These are phyloP conservation scores for Tenthredo amoena DNA, from an alignment of 2,888 invertebrate species.

Conservation along the genomic window DNA sequence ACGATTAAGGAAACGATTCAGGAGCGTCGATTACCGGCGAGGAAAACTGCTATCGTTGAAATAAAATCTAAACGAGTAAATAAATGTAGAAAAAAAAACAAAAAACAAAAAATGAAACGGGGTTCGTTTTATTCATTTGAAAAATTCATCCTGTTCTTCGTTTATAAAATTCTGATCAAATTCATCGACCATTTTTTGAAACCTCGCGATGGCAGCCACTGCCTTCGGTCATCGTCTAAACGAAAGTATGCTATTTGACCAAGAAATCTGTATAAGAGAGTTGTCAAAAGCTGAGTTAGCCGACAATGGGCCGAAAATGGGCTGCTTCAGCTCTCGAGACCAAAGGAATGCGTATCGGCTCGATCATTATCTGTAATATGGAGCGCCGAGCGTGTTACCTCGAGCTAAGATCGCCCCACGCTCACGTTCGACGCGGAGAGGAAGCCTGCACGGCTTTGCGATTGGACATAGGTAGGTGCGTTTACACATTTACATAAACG, in stretches of 20 bases:
- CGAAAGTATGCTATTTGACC: conserved; percentile 32
- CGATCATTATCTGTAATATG: conserved; percentile 54
- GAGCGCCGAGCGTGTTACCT: conserved; percentile 50
- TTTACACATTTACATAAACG: conserved; percentile 27
- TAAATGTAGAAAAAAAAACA: not conserved
- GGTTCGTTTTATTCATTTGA: not conserved
- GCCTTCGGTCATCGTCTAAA: not conserved
- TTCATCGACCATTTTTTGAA: not conserved
- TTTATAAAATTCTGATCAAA: too few relatives aligned
- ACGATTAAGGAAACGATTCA: conserved; percentile 43
- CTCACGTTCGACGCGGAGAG: not conserved
- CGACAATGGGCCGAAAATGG: conserved; percentile 51
- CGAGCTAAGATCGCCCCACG: conserved; percentile 15
- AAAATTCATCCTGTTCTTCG: not conserved
- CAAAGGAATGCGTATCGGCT: conserved; percentile 54
- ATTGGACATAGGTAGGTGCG: conserved; percentile 11
- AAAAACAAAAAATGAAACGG: not conserved
- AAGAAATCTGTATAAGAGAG: conserved; percentile 53
- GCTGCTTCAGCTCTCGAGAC: conserved; percentile 43
- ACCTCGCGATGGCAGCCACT: not conserved
- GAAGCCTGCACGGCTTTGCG: not conserved
- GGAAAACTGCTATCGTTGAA: not conserved
- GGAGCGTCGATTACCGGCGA: conserved; percentile 21
- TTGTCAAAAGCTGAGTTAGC: conserved; percentile 51
- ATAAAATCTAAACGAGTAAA: not conserved